A percentile compares a stretch with the other conserved stretches of the same genome.
Evolutionary conservation across 2,113 vertebrate species (phyloP).

Genomic region (Channa argus): DNA sequence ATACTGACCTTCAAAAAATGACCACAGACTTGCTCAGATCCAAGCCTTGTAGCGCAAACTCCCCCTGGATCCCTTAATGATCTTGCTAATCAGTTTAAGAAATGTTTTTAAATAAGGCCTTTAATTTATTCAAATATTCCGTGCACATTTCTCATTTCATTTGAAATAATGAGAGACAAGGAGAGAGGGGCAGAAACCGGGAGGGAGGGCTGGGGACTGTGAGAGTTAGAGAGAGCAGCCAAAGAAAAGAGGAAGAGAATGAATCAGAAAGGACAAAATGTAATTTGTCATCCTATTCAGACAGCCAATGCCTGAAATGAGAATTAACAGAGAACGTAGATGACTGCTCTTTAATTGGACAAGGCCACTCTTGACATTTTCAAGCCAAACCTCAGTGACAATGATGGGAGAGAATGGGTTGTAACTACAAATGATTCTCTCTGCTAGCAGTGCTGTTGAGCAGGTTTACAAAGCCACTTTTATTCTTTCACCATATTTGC

Average conservation of each 20-base stretch:
- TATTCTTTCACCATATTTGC: slow-evolving; percentile 29
- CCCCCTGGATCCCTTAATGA: slow-evolving; percentile 69
- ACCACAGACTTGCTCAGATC: slow-evolving; percentile 46
- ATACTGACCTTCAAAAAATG: slow-evolving; percentile 66
- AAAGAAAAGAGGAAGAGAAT: slow-evolving; percentile 61
- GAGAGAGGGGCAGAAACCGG: slow-evolving; percentile 36
- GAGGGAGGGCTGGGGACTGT: slow-evolving; percentile 18
- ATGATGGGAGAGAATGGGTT: slow-evolving; percentile 65
- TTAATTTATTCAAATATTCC: slow-evolving; percentile 80
- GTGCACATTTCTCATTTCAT: slow-evolving; percentile 74
- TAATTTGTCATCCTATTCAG: slow-evolving; percentile 80
- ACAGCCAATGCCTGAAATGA: slow-evolving; percentile 70
- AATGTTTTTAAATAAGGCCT: slow-evolving; percentile 69
- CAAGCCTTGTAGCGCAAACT: slow-evolving; percentile 38
- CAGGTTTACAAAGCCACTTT: slow-evolving; percentile 40
- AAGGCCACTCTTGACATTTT: slow-evolving; percentile 79
- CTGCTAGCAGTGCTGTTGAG: slow-evolving; percentile 38
- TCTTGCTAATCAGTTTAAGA: slow-evolving; percentile 72
- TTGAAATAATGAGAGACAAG: slow-evolving; percentile 78
- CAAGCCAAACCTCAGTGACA: slow-evolving; percentile 65
- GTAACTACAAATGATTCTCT: slow-evolving; percentile 70
- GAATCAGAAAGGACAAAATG: slow-evolving; percentile 79
- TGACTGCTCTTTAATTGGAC: slow-evolving; percentile 80
- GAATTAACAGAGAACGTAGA: slow-evolving; percentile 71
- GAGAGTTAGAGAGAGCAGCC: slow-evolving; percentile 40